These are phyloP conservation scores for Betta splendens DNA, from an alignment of 2,797 vertebrate species.

Conservation along the genomic window DNA sequence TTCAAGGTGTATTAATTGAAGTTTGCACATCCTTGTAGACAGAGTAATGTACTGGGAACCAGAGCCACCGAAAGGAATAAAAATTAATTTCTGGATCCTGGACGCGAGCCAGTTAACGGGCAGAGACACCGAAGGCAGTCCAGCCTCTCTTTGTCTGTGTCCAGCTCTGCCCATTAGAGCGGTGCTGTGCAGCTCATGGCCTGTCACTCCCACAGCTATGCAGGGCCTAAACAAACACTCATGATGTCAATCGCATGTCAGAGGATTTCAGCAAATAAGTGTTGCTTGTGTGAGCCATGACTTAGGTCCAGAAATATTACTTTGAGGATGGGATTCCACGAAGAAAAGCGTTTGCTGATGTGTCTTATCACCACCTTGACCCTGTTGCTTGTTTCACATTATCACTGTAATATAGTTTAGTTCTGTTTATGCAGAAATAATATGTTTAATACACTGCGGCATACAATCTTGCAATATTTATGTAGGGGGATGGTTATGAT, in stretches of 20 bases:
- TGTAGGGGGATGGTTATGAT: background rate
- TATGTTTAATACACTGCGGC: conserved; percentile 4
- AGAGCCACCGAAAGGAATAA: conserved; percentile 67
- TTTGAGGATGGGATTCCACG: background rate
- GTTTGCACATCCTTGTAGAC: conserved; percentile 46
- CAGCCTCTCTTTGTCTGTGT: conserved; percentile 80
- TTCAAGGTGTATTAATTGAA: conserved; percentile 67
- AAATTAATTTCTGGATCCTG: conserved; percentile 78
- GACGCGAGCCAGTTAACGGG: conserved; percentile 74
- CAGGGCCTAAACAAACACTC: conserved; percentile 68
- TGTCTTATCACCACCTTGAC: conserved; percentile 2
- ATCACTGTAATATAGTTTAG: conserved; percentile 10
- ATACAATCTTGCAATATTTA: background rate
- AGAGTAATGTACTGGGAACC: conserved; percentile 65
- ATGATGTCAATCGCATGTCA: conserved; percentile 69
- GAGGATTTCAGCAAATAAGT: conserved; percentile 58
- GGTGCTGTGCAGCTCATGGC: conserved; percentile 71
- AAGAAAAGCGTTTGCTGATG: background rate
- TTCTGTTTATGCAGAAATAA: conserved; percentile 4
- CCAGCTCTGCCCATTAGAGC: conserved; percentile 80
- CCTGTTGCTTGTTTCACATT: conserved; percentile 10
- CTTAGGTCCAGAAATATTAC: conserved; percentile 1
- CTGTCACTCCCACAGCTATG: conserved; percentile 60
- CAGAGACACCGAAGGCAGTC: conserved; percentile 77
- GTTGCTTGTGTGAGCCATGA: background rate